Evolutionary conservation across 2,113 vertebrate genomes (phyloP), one percentile per base, ranked within the genome.

Genomic region (Lampris incognitus): DNA sequence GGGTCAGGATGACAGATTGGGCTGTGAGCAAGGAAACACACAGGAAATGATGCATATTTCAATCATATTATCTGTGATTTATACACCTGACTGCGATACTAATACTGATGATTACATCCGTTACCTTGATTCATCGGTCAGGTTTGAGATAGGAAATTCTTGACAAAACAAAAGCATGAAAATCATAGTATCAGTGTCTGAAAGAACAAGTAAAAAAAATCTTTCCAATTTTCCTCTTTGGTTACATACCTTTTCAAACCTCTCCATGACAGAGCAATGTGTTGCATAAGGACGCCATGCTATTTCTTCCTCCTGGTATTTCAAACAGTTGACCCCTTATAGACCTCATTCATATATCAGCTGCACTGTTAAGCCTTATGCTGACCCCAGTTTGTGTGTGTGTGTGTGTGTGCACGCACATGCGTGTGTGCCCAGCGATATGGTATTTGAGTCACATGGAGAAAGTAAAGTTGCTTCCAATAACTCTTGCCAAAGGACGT

Each of bases 381-480:
- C 57, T 66, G 9, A 67, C 65, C 50, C 57, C 55, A 51, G 54
- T 72, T 11, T 66, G 60, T 13, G 60, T 62, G 44, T 55, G 52
- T 55, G 38, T 24, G 40, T 55, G 8, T 83, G 54, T 61, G 54
- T 0, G 24, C 24, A 24, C 24, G 24, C 24, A 24, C 24, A 24
- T 24, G 24, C 24, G 24, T 49, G 39, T 50, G 11, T 57, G n/a
- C 42, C 41, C 10, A n/a, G 74, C 69, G 69, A 84, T 64, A 66
- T 40, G 1, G 54, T 3, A 65, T 69, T 75, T 39, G 64, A 78
- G 48, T 72, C 51, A 77, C 79, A 36, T 60, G 68, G 72, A 65
- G 56, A 24, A 72, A 76, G 83, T 71, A 71, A 9, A 48, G 67
- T 67, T 57, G 71, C 75, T 72, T 77, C 60, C 59, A 61, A 50